Evolutionary conservation across 1,140 invertebrate species (phyloP), one percentile per base, ranked within the genome.

Genomic region (Solenopsis invicta): DNA sequence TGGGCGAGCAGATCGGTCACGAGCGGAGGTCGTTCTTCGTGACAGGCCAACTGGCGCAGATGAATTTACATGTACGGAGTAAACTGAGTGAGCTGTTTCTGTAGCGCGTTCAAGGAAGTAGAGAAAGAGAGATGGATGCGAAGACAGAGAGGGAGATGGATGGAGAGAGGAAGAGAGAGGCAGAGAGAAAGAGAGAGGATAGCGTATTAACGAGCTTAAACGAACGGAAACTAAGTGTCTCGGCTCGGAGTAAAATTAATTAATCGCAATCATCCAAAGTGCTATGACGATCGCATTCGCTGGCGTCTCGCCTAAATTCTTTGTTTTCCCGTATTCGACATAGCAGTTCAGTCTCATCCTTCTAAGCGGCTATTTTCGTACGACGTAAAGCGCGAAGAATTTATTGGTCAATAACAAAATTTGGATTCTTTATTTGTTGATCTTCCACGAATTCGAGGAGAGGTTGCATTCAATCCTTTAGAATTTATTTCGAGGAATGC

Each of bases 181-280:
- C 64, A 48, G 69, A 88, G 76, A 48, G 67, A 48, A 50, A 89
- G 76, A 54, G 50, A 85, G 81, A 90, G 66, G 86, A 80, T 88
- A 92, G 84, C 67, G 89, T 87, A 91, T 90, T 91, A 91, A 90
- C 87, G 89, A 95, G 94, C 94, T 95, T 94, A 95, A 95, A 95
- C 93, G 94, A 95, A 95, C 95, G 95, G 94, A 95, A 95, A 95
- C 95, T 94, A 94, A 95, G 93, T 95, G 95, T 95, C 94, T 94
- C 94, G 93, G 77, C 89, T 86, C 94, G 92, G 94, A 94, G 93
- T 95, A 95, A 95, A 95, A 95, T 95, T 95, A 95, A 95, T 95
- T 95, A 95, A 95, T 95, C 93, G 94, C 94, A 95, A 94, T 95
- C 93, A 93, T 93, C 92, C 89, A 92, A 94, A 93, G 93, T 93